Evolutionary conservation across 2,797 vertebrate species (phyloP).

Genomic region (Neosalanx taihuensis): DNA sequence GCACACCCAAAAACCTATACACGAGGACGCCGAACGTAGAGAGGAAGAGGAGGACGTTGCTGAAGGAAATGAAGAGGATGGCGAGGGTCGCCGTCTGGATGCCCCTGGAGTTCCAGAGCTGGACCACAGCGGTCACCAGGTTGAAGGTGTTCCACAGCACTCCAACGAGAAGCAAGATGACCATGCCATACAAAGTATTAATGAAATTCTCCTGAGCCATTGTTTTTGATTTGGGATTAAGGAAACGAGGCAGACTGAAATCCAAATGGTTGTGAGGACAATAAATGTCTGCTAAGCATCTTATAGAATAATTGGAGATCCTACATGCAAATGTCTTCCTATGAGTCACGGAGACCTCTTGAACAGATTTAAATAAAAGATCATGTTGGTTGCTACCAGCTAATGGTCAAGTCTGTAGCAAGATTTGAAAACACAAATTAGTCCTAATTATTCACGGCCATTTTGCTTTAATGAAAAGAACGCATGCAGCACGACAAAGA

Average conservation of each 20-base stretch:
- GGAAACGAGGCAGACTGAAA: neutral
- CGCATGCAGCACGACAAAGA: neutral
- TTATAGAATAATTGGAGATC: slow-evolving; percentile 22
- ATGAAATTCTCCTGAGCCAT: neutral
- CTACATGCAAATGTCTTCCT: slow-evolving; percentile 37
- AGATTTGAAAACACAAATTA: slow-evolving; percentile 36
- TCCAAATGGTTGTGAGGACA: neutral
- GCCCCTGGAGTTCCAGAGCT: slow-evolving; percentile 15
- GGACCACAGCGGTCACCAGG: slow-evolving; percentile 28
- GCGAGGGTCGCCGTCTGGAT: slow-evolving; percentile 30
- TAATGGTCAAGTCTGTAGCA: slow-evolving; percentile 5
- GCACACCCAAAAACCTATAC: neutral
- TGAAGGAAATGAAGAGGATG: slow-evolving; percentile 36
- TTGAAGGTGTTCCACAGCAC: slow-evolving; percentile 39
- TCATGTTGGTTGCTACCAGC: neutral
- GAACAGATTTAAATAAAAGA: slow-evolving; percentile 5
- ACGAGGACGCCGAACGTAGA: slow-evolving; percentile 17
- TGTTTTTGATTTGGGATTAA: neutral
- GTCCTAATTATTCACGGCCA: slow-evolving; percentile 14
- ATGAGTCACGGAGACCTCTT: neutral
- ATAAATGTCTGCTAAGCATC: neutral
- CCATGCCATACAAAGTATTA: neutral
- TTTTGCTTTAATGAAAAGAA: slow-evolving; percentile 14
- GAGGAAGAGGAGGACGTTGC: slow-evolving; percentile 35
- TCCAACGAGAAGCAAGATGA: slow-evolving; percentile 12